Conservation (phyloP, 1,140 invertebrate genomes). For the Drosophila novamexicana region DNA sequence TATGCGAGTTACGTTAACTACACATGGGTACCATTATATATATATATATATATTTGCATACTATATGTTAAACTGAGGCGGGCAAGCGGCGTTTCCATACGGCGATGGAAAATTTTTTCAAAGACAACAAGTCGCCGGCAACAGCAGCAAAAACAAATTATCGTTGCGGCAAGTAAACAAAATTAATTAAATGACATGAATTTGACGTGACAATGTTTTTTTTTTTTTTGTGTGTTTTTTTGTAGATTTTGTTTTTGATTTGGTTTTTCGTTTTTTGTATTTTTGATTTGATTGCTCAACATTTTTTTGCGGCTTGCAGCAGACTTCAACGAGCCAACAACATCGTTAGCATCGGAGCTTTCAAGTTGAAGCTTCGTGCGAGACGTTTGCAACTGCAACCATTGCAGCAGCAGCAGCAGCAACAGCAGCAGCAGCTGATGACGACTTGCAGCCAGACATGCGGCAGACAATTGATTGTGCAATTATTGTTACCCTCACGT, state of each 20-base stretch:
- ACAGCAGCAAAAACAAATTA: slow-evolving; percentile 66
- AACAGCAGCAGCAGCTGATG: slow-evolving; percentile 40
- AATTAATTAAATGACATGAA: slow-evolving; percentile 84
- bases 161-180: slow-evolving; percentile 79
- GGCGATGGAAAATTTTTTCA: slow-evolving; percentile 76
- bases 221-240: slow-evolving; percentile 28
- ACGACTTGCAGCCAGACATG: slow-evolving; percentile 75
- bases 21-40: not conserved
- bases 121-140: slow-evolving; percentile 73
- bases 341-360: slow-evolving; percentile 65
- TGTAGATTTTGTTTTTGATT: slow-evolving; percentile 34
- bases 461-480: slow-evolving; percentile 73
- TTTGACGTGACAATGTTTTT: slow-evolving; percentile 84
- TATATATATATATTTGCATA: not conserved
- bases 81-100: slow-evolving; percentile 56
- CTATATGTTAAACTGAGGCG: slow-evolving; percentile 32
- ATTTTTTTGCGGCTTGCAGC: slow-evolving; percentile 42
- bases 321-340: slow-evolving; percentile 54
- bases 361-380: slow-evolving; percentile 52
- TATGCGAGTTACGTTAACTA: slow-evolving; percentile 25
- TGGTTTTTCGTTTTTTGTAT: slow-evolving; percentile 33
- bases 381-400: slow-evolving; percentile 25
- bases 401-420: slow-evolving; percentile 13
- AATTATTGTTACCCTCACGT: slow-evolving; percentile 38
- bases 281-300: slow-evolving; percentile 78